Conservation (phyloP, 2,888 invertebrate genomes). For the Noctua pronuba region DNA sequence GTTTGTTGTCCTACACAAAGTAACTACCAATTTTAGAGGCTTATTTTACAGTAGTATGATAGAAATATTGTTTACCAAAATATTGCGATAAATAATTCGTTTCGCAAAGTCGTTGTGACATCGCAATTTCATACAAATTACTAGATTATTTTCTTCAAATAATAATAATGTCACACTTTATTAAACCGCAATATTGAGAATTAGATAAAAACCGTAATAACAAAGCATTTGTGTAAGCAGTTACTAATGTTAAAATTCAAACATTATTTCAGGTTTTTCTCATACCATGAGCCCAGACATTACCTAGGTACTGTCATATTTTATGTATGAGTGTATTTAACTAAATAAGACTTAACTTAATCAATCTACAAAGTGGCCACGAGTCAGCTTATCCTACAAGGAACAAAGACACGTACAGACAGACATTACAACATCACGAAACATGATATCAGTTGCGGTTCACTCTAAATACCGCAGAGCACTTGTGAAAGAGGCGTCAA, state of each 20-base stretch:
- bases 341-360: slow-evolving; percentile 57
- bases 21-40: background rate
- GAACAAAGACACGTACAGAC: slow-evolving; percentile 61
- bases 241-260: background rate
- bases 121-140: background rate
- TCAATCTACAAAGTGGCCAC: slow-evolving; percentile 63
- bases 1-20: background rate
- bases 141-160: background rate
- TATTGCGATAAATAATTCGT: slow-evolving; percentile 20
- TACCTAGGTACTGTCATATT: background rate
- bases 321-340: slow-evolving; percentile 10
- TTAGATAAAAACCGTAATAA: background rate
- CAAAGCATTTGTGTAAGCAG: background rate
- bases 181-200: background rate
- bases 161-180: slow-evolving; percentile 10
- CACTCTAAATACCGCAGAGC: slow-evolving; percentile 68
- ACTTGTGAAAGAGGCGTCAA: slow-evolving; percentile 74
- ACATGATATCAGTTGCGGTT: slow-evolving; percentile 64
- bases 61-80: slow-evolving; percentile 19
- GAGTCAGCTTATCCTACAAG: slow-evolving; percentile 61
- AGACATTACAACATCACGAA: slow-evolving; percentile 67
- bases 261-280: slow-evolving; percentile 2
- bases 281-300: background rate
- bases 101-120: background rate
- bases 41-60: slow-evolving; percentile 2